Conservation (phyloP, 2,113 vertebrate species). For the Ameiurus melas region DNA sequence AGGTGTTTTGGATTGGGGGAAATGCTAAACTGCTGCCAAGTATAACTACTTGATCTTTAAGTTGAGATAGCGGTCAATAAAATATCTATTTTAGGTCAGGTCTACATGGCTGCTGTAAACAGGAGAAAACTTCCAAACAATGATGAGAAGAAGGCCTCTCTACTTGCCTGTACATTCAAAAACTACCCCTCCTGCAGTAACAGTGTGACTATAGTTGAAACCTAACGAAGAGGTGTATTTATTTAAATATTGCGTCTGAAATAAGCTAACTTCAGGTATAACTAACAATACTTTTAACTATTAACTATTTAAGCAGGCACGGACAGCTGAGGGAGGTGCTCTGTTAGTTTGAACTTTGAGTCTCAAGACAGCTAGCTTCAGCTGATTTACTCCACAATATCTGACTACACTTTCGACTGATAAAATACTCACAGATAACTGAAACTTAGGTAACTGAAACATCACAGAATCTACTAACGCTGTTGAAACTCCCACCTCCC, state of each 20-base stretch:
- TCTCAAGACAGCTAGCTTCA: background rate
- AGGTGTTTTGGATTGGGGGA: background rate
- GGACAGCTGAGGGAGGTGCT: background rate
- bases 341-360: background rate
- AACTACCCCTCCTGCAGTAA: background rate
- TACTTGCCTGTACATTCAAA: background rate
- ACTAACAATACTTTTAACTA: background rate
- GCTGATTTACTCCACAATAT: background rate
- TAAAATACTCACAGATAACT: background rate
- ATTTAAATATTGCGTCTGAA: background rate
- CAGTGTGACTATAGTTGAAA: background rate
- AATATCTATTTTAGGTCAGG: background rate
- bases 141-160: background rate
- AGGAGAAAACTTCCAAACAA: background rate
- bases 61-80: background rate
- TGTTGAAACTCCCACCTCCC: background rate
- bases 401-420: background rate
- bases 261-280: background rate
- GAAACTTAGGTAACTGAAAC: background rate
- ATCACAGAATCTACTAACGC: background rate
- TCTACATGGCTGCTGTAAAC: slow-evolving; percentile 8
- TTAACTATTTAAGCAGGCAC: background rate
- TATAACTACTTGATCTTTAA: background rate
- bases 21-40: background rate
- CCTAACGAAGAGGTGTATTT: background rate